phyloP scores from a whole-genome alignment of 2,888 invertebrate species.

The Sabatieria punctata region DNA sequence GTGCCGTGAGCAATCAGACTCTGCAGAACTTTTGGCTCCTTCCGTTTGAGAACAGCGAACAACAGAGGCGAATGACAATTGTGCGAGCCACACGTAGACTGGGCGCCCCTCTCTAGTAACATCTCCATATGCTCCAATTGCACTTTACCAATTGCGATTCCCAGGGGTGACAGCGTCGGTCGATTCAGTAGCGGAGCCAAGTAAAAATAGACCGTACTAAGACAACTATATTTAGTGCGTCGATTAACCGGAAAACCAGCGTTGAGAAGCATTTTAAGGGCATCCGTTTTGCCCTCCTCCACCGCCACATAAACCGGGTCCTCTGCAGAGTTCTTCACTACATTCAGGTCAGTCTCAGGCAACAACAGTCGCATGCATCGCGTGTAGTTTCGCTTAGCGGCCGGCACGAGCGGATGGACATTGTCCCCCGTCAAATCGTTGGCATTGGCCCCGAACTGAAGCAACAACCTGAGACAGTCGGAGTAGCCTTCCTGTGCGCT shows the following conservation, averaged over 20 bases:
- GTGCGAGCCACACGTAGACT: too few relatives aligned
- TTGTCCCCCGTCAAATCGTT: neutral
- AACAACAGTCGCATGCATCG: neutral
- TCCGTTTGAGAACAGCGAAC: neutral
- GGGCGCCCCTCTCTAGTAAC: neutral
- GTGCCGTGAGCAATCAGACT: neutral
- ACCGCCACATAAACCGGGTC: neutral
- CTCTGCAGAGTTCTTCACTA: neutral
- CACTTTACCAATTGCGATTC: neutral
- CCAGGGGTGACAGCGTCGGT: neutral
- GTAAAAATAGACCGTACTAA: neutral
- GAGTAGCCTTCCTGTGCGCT: conserved; percentile 1
- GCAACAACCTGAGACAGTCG: neutral
- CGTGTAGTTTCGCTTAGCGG: neutral
- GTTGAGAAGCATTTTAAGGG: neutral
- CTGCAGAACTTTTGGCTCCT: neutral
- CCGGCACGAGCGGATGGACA: neutral
- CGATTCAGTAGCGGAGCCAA: neutral
- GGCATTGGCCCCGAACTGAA: neutral
- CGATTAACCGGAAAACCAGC: neutral
- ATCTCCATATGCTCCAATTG: neutral
- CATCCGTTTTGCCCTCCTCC: neutral
- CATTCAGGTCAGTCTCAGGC: neutral
- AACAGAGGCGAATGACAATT: too few relatives aligned
- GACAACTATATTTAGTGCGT: neutral